phyloP scores from a whole-genome alignment of 1,140 invertebrate species.

The Drosophila tani region DNA sequence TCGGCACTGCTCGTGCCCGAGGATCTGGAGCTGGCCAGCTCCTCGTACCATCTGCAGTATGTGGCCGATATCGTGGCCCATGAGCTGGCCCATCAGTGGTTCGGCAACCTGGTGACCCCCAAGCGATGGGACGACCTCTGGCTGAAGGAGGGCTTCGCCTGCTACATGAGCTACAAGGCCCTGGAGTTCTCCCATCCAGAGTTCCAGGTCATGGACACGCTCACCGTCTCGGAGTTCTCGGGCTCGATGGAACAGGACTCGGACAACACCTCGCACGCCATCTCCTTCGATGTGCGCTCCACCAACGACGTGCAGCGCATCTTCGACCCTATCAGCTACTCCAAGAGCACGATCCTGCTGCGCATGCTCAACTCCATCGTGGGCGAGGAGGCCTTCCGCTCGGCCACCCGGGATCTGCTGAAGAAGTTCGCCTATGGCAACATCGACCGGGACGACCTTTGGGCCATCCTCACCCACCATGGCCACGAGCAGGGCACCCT shows the following conservation, averaged over 20 bases:
- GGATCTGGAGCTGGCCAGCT: constrained; percentile 79
- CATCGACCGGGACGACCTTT: constrained; percentile 90
- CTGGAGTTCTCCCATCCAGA: constrained; percentile 88
- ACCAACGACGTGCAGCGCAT: constrained; percentile 92
- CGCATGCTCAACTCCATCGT: constrained; percentile 93
- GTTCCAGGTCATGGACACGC: constrained; percentile 92
- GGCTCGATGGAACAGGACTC: constrained; percentile 90
- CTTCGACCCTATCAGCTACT: constrained; percentile 94
- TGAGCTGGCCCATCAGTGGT: constrained; percentile 94
- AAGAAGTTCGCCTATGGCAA: constrained; percentile 87
- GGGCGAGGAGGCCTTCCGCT: constrained; percentile 89
- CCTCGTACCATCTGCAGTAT: constrained; percentile 86
- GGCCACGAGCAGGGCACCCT: constrained; percentile 85
- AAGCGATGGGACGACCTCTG: constrained; percentile 92
- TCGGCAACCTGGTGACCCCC: constrained; percentile 92
- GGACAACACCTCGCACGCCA: constrained; percentile 90
- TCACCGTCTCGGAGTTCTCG: constrained; percentile 90
- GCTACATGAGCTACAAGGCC: constrained; percentile 90
- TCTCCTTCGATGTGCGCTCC: constrained; percentile 89
- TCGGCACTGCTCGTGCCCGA: constrained; percentile 81
- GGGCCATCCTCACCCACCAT: constrained; percentile 87
- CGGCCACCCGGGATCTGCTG: constrained; percentile 88
- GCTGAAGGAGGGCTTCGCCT: constrained; percentile 94
- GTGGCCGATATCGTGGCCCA: constrained; percentile 91
- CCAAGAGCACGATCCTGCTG: constrained; percentile 93